A percentile compares a stretch with the other conserved stretches of the same genome.
phyloP scores from a whole-genome alignment of 2,888 invertebrate genomes.

The Tuta absoluta region DNA sequence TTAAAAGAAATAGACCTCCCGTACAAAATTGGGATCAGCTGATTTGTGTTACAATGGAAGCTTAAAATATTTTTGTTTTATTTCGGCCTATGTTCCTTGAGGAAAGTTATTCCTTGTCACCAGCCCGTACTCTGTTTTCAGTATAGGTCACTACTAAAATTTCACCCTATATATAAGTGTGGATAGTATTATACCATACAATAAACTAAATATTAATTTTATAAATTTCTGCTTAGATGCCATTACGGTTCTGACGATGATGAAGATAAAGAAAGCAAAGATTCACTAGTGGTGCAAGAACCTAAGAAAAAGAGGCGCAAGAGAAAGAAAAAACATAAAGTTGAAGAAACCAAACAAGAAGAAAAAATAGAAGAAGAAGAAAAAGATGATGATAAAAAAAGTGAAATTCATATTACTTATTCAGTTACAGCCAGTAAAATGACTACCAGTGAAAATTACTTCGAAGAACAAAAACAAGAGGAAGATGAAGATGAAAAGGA shows the following conservation, averaged over 20 bases:
- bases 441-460: neutral
- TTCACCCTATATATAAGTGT: too few species aligned
- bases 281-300: neutral
- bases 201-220: neutral
- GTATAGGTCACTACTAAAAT: too few species aligned
- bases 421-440: neutral
- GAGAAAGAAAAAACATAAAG: neutral
- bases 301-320: neutral
- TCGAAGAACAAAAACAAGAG: neutral
- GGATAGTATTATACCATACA: too few species aligned
- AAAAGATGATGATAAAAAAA: neutral
- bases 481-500: neutral
- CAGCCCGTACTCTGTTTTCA: too few species aligned
- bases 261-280: neutral
- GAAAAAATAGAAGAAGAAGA: conserved; percentile 14
- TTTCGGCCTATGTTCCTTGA: too few species aligned
- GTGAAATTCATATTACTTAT: neutral
- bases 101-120: too few species aligned
- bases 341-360: conserved; percentile 1
- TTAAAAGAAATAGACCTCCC: too few species aligned
- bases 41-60: too few species aligned
- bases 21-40: too few species aligned
- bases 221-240: neutral
- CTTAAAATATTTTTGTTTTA: too few species aligned
- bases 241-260: neutral